Evolutionary conservation across 2,113 vertebrate species (phyloP).

Genomic region (Myiozetetes cayanensis): DNA sequence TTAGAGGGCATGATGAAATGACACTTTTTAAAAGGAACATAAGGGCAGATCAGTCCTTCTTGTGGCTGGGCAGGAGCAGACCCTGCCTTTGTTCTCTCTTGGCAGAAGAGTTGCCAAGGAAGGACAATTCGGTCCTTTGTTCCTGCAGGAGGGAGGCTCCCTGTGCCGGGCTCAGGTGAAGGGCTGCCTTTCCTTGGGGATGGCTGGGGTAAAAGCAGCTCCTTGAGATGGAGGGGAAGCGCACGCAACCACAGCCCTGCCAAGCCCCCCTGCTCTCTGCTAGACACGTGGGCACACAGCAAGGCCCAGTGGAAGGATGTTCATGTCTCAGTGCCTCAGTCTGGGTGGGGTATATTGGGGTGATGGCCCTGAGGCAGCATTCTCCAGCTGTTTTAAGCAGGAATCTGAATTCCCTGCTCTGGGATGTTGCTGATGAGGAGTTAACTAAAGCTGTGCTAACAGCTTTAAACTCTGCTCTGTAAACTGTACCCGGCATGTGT

Average conservation of each 20-base stretch:
- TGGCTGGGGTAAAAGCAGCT: not conserved
- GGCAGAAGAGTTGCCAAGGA: not conserved
- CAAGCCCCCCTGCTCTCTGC: not conserved
- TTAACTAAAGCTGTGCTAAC: not conserved
- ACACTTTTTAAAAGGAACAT: not conserved
- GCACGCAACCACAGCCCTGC: fast-evolving
- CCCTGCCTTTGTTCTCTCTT: not conserved
- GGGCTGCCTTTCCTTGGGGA: not conserved
- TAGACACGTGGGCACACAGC: not conserved
- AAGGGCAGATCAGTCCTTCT: not conserved
- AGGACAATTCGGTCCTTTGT: not conserved
- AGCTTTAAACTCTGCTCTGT: slow-evolving; percentile 1
- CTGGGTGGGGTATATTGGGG: fast-evolving
- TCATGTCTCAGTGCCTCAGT: fast-evolving
- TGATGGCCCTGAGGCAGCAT: not conserved
- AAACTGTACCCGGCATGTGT: not conserved
- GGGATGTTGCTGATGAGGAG: not conserved
- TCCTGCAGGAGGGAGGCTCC: not conserved
- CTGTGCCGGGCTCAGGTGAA: not conserved
- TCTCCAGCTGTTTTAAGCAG: not conserved
- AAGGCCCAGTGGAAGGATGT: not conserved
- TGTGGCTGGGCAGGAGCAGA: not conserved
- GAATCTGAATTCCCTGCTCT: not conserved
- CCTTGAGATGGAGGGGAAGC: not conserved
- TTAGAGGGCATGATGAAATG: not conserved